Conservation (phyloP, 2,888 invertebrate species). For the Augochlorella aurata region DNA sequence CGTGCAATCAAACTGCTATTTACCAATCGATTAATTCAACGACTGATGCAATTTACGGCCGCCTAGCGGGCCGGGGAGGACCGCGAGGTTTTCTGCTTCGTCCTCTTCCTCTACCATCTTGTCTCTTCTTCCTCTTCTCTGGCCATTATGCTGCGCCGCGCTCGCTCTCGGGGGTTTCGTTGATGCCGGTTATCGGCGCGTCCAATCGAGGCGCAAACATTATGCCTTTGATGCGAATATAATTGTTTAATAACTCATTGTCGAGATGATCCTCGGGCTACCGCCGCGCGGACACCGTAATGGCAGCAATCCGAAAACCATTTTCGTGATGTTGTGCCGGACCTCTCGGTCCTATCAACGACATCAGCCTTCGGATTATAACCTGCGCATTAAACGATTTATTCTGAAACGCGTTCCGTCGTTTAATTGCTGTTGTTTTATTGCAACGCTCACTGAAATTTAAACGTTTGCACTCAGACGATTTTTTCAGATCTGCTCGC, state of each 20-base stretch:
- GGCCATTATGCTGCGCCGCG: constrained; percentile 9
- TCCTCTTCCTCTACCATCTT: not conserved
- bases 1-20: constrained; percentile 59
- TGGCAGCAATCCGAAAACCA: constrained; percentile 23
- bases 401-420: not conserved
- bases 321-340: constrained; percentile 31
- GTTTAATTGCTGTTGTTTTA: not conserved
- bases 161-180: constrained; percentile 25
- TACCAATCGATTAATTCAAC: constrained; percentile 60
- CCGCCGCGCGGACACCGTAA: constrained; percentile 38
- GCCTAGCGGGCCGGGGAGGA: constrained; percentile 25
- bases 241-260: constrained; percentile 70
- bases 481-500: no score
- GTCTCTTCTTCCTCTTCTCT: not conserved
- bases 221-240: constrained; percentile 60
- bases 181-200: constrained; percentile 37
- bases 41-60: constrained; percentile 48
- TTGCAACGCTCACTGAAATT: not conserved
- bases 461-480: not conserved
- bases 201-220: constrained; percentile 56
- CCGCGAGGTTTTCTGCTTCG: constrained; percentile 29
- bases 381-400: not conserved
- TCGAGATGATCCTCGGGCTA: constrained; percentile 55
- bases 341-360: not conserved
- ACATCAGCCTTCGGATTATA: not conserved